A percentile compares a stretch with the other conserved stretches of the same genome.
These are phyloP conservation scores for Peromyscus polionotus DNA, from an alignment of 2,113 vertebrate genomes.

Conservation along the genomic window DNA sequence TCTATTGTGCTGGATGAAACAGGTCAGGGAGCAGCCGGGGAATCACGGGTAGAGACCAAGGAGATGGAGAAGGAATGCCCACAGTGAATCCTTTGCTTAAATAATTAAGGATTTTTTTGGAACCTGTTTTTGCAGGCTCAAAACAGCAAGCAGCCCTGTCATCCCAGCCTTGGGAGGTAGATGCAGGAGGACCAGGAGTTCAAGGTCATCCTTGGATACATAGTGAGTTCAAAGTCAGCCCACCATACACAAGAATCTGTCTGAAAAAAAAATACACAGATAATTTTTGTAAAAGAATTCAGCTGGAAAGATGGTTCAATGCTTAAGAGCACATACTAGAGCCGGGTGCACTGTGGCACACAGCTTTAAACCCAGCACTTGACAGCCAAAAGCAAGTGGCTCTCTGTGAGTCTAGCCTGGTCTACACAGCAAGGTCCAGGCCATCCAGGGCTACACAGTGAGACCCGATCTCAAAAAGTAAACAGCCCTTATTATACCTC, in stretches of 20 bases:
- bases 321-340: background rate
- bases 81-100: accelerated
- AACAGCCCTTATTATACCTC: no score
- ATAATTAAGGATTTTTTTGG: background rate
- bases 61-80: accelerated
- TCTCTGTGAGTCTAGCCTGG: background rate
- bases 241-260: background rate
- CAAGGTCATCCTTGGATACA: background rate
- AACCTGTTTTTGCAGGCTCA: background rate
- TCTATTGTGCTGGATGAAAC: background rate
- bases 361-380: background rate
- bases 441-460: background rate
- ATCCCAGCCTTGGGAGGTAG: background rate
- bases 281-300: background rate
- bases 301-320: background rate
- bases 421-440: background rate
- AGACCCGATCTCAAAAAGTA: background rate
- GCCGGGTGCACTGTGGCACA: background rate
- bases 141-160: no score
- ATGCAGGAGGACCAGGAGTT: background rate
- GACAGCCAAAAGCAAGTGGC: background rate
- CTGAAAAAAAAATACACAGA: background rate
- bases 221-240: background rate
- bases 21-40: accelerated
- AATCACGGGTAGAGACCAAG: background rate